Conservation (phyloP, 2,888 invertebrate species). For the Pyralis farinalis region DNA sequence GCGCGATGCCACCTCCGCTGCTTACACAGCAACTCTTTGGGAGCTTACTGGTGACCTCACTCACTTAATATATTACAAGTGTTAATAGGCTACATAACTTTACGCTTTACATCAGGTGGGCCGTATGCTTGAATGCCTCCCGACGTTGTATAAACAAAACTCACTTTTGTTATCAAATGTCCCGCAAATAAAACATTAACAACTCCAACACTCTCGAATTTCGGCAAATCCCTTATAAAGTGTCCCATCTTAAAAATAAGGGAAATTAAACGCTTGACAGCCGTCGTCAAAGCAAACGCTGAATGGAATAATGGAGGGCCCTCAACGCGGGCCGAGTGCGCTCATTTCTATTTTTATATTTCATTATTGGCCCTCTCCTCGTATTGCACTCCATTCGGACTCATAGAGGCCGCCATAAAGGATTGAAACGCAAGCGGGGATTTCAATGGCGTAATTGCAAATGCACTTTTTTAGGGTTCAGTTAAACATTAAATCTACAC, state of each 20-base stretch:
- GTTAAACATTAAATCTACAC: too few species aligned
- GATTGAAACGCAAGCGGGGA: conserved; percentile 77
- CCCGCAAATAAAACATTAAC: too few species aligned
- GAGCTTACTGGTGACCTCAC: too few species aligned
- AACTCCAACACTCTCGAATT: too few species aligned
- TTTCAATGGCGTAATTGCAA: conserved; percentile 79
- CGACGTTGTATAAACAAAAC: too few species aligned
- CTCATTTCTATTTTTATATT: conserved; percentile 78
- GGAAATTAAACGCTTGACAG: conserved; percentile 61
- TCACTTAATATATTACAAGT: too few species aligned
- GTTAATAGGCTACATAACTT: too few species aligned
- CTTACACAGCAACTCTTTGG: too few species aligned
- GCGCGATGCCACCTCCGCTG: too few species aligned
- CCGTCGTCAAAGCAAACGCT: conserved; percentile 67
- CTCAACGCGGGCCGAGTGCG: conserved; percentile 65
- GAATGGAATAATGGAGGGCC: conserved; percentile 72
- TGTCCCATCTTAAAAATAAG: conserved; percentile 12
- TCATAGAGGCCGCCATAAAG: conserved; percentile 76
- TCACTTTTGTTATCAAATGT: too few species aligned
- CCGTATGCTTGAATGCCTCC: too few species aligned
- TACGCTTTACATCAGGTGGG: too few species aligned
- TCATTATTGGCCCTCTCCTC: conserved; percentile 77
- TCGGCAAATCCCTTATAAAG: conserved; percentile 3
- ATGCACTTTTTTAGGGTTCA: conserved; percentile 52
- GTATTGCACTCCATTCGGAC: conserved; percentile 34